Percentiles rank a stretch among this genome's conserved stretches.
phyloP scores from a whole-genome alignment of 2,888 invertebrate species.

The Pyrocoelia pectoralis region DNA sequence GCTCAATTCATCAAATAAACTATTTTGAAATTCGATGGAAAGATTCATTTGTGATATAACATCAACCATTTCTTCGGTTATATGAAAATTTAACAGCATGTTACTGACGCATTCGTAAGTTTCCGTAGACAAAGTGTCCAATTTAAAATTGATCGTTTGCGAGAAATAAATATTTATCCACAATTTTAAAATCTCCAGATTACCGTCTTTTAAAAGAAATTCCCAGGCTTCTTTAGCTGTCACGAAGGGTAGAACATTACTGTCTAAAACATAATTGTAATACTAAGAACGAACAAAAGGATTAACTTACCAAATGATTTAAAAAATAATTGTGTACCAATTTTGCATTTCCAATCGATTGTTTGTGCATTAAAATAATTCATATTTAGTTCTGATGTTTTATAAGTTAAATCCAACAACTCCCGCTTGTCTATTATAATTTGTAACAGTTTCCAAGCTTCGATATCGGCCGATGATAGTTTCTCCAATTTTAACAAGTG shows the following conservation, averaged over 20 bases:
- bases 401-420: constrained; percentile 11
- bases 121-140: constrained; percentile 45
- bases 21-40: constrained; percentile 65
- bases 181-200: constrained; percentile 65
- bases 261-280: constrained; percentile 56
- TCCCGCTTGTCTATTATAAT: constrained; percentile 45
- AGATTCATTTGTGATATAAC: constrained; percentile 62
- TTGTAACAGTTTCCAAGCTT: constrained; percentile 60
- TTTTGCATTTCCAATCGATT: constrained; percentile 64
- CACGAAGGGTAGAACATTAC: constrained; percentile 62
- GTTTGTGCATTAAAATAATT: constrained; percentile 60
- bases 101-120: constrained; percentile 60
- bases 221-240: constrained; percentile 67
- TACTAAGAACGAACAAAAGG: too few relatives aligned
- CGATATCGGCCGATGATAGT: constrained; percentile 52
- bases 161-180: constrained; percentile 70
- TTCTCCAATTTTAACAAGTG: constrained; percentile 66
- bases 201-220: constrained; percentile 67
- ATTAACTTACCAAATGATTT: constrained; percentile 66
- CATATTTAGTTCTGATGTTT: constrained; percentile 62
- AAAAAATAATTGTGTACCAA: constrained; percentile 67
- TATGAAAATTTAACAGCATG: constrained; percentile 65
- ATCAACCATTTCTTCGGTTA: constrained; percentile 68
- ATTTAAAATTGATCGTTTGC: constrained; percentile 45
- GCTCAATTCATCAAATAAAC: constrained; percentile 67